Evolutionary conservation across 35 echinoderm and acorn worm species (phyloP), one percentile per base, ranked within the genome.

Genomic region (Chiridota heheva): DNA sequence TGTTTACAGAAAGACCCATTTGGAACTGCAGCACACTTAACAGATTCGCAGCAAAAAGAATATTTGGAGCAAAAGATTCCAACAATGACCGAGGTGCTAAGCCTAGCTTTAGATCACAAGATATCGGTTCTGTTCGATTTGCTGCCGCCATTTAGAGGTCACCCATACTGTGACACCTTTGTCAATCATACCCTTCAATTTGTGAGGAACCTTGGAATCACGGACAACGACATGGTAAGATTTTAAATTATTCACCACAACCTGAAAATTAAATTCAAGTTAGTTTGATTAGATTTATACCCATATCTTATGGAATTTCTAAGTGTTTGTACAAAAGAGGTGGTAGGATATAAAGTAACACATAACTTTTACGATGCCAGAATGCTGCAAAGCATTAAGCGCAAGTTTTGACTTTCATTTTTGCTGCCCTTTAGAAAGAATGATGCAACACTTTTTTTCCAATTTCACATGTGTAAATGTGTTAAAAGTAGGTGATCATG

Each of bases 1-100:
- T 36, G 0, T 44, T 46, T 37, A 35, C 79, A 87, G 90, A 81
- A 58, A 57, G 79, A 93, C 73, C 90, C 90, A 20, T 87, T 77
- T 44, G 37, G 86, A 37, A 93, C 85, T 8, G 70, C 62, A 1
- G 35, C 60, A 13, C 62, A 73, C 25, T 38, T 88, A 0, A 38
- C 90, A 2, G 36, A 42, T 40, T 35, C 63, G 79, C 80, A 81
- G 16, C 64, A 59, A 72, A 32, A 76, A 39, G 6, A 48, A 25
- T 77, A 82, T 55, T 37, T 35, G 30, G 34, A 77, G 4, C 90
- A 93, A 72, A 69, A 47, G 16, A 62, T 88, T 15, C 78, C 71
- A 2, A 40, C 28, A 20, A 38, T 88, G 26, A 40, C 72, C 35
- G 76, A 88, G 25, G 27, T 93, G 67, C 63, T 93, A 31, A 57